phyloP scores from a whole-genome alignment of 2,113 vertebrate genomes.

The Phoxinus phoxinus region DNA sequence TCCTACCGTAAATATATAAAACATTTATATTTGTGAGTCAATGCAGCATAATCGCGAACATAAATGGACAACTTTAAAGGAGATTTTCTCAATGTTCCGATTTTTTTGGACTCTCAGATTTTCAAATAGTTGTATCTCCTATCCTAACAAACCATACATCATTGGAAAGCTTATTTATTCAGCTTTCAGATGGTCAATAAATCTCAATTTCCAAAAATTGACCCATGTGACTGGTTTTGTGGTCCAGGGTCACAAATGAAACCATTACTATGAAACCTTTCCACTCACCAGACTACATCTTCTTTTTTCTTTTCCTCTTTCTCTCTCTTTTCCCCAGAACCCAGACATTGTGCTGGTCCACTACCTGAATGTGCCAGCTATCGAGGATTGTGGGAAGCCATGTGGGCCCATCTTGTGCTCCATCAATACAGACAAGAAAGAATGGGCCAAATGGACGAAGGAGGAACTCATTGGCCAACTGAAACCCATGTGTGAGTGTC shows the following conservation, averaged over 20 bases:
- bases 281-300: neutral
- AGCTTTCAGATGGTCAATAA: too few relatives aligned
- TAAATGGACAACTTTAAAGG: too few relatives aligned
- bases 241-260: neutral
- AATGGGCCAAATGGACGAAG: conserved; percentile 99
- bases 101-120: too few relatives aligned
- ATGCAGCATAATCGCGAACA: too few relatives aligned
- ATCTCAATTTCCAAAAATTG: too few relatives aligned
- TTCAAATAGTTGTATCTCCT: too few relatives aligned
- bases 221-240: too few relatives aligned
- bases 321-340: conserved; percentile 78
- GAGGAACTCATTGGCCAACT: conserved; percentile 98
- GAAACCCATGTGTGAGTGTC: conserved; percentile 98
- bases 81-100: too few relatives aligned
- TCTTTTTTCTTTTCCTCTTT: neutral
- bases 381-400: conserved; percentile 98
- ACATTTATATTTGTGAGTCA: too few relatives aligned
- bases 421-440: conserved; percentile 99
- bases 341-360: conserved; percentile 98
- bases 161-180: too few relatives aligned
- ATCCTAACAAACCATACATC: too few relatives aligned
- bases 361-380: conserved; percentile 98
- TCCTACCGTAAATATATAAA: too few relatives aligned
- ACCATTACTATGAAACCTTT: neutral
- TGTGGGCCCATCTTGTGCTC: conserved; percentile 98